Percentiles rank a stretch among this genome's conserved stretches.
phyloP scores from a whole-genome alignment of 2,797 vertebrate species.

The Holocentrus rufus region DNA sequence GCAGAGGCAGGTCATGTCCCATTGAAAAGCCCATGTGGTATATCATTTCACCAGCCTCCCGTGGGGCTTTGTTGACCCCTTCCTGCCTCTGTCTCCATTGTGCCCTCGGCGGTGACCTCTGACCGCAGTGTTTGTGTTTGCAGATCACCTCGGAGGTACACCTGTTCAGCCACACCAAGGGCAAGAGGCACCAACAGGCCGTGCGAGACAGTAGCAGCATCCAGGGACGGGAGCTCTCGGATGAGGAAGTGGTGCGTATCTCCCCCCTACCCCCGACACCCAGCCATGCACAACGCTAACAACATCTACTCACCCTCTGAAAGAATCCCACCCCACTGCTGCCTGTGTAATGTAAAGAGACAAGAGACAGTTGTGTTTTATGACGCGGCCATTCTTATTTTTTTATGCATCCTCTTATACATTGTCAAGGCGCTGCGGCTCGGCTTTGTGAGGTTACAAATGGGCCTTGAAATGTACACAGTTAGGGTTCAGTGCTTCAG shows the following conservation, averaged over 20 bases:
- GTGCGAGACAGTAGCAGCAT: constrained; percentile 98
- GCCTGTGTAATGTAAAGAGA: constrained; percentile 60
- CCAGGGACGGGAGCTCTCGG: constrained; percentile 97
- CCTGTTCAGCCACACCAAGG: constrained; percentile 99
- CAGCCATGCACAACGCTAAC: constrained; percentile 41
- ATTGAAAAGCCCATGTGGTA: constrained; percentile 46
- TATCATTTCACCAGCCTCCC: constrained; percentile 67
- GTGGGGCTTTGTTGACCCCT: constrained; percentile 65
- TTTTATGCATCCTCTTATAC: constrained; percentile 66
- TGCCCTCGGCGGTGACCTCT: constrained; percentile 70
- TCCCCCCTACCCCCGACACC: constrained; percentile 26
- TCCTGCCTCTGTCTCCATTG: constrained; percentile 66
- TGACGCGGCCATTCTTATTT: constrained; percentile 66
- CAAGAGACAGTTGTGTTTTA: constrained; percentile 66
- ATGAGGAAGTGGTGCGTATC: constrained; percentile 97
- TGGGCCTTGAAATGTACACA: constrained; percentile 78
- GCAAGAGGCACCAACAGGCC: constrained; percentile 94
- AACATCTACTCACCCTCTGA: constrained; percentile 53
- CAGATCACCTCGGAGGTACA: constrained; percentile 99
- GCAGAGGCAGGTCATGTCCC: constrained; percentile 41
- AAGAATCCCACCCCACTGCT: constrained; percentile 36
- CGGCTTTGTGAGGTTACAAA: constrained; percentile 76
- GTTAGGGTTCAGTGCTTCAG: constrained; percentile 75
- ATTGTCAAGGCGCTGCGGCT: constrained; percentile 36
- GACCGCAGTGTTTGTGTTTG: constrained; percentile 77